Evolutionary conservation across 2,113 vertebrate species (phyloP).

Genomic region (Dicerorhinus sumatrensis): DNA sequence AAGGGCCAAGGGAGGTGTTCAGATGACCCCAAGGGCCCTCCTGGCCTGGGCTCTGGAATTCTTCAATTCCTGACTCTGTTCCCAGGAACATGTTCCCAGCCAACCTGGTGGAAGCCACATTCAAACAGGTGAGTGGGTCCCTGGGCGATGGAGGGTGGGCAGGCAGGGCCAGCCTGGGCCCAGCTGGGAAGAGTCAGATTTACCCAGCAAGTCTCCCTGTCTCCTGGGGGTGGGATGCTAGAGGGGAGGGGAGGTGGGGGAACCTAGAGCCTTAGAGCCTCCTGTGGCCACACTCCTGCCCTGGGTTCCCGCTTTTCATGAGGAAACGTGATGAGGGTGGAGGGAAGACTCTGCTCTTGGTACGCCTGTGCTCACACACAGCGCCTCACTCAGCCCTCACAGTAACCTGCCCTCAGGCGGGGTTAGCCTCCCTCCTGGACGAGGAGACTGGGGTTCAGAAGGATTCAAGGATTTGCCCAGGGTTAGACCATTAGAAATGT

Average conservation of each 20-base stretch:
- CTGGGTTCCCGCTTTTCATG: neutral
- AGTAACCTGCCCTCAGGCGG: neutral
- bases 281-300: neutral
- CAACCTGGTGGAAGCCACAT: slow-evolving; percentile 98
- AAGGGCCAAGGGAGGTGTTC: neutral
- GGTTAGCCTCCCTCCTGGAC: neutral
- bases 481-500: neutral
- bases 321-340: neutral
- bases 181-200: neutral
- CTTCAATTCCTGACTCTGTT: slow-evolving; percentile 78
- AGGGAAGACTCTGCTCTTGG: neutral
- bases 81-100: slow-evolving; percentile 99
- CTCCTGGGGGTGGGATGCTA: neutral
- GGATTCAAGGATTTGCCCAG: neutral
- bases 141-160: neutral
- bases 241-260: rapidly evolving
- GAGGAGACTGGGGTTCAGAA: neutral
- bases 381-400: neutral
- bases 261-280: neutral
- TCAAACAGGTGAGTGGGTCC: slow-evolving; percentile 94
- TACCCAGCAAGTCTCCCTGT: neutral
- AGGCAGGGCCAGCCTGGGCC: neutral
- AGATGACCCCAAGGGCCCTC: neutral
- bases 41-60: neutral
- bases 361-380: neutral